These are phyloP conservation scores for Lepilemur ruficaudatus DNA, from an alignment of 2,797 vertebrate species.

Conservation along the genomic window DNA sequence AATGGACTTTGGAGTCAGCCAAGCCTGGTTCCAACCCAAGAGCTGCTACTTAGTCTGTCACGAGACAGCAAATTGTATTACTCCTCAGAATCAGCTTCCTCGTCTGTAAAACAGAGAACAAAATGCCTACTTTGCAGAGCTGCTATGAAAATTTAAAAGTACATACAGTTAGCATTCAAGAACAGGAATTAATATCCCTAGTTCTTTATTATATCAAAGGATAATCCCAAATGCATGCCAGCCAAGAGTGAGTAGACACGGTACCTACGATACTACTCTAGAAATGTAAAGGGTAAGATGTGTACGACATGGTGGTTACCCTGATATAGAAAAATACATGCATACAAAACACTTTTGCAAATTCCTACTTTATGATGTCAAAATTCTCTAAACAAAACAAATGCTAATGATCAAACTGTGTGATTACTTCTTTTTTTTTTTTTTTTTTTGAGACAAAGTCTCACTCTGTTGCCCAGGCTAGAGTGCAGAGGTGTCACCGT, in stretches of 20 bases:
- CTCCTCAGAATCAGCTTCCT: background rate
- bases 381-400: constrained; percentile 48
- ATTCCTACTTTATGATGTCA: constrained; percentile 49
- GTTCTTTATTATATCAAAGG: background rate
- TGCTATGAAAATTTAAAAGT: background rate
- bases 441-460: no score
- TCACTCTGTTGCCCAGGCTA: no score
- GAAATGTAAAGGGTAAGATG: background rate
- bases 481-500: no score
- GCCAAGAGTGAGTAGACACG: background rate
- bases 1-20: background rate
- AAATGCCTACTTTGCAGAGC: background rate
- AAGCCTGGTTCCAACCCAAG: background rate
- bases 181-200: background rate
- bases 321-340: background rate
- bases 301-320: background rate
- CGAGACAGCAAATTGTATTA: background rate
- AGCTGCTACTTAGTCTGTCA: background rate
- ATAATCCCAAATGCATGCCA: background rate
- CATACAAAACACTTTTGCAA: background rate
- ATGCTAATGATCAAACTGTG: constrained; percentile 4
- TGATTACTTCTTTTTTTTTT: background rate
- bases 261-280: background rate
- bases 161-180: background rate
- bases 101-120: background rate